A percentile compares a stretch with the other conserved stretches of the same genome.
Evolutionary conservation across 2,797 vertebrate genomes (phyloP).

Genomic region (Sitta carolinensis): DNA sequence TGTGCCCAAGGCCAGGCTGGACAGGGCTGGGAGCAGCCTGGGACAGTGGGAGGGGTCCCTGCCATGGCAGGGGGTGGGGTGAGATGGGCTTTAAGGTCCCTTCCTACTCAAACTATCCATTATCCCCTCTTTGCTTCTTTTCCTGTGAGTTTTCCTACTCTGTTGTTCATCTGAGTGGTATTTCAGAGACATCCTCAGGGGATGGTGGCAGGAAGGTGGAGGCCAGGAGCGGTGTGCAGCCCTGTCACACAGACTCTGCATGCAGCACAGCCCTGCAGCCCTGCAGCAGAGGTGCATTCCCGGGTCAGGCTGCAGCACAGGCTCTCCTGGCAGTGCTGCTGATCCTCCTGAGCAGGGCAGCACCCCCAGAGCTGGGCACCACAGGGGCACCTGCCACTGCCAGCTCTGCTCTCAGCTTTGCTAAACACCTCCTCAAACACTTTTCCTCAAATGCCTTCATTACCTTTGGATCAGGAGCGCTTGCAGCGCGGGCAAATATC

Average conservation of each 20-base stretch:
- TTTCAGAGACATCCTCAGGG: background rate
- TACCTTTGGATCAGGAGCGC: constrained; percentile 18
- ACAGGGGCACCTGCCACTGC: background rate
- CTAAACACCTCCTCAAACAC: background rate
- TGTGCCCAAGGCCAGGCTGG: background rate
- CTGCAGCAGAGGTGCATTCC: too few species aligned
- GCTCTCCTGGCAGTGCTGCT: background rate
- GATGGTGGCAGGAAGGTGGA: background rate
- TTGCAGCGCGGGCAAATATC: background rate
- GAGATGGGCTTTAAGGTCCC: background rate
- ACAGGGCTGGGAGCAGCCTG: fast-evolving
- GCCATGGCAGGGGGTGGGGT: too few species aligned
- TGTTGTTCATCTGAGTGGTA: background rate
- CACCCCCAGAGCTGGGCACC: background rate
- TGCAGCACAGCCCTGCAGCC: background rate
- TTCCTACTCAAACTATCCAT: background rate
- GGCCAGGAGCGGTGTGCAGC: background rate
- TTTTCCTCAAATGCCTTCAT: background rate
- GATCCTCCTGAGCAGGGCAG: background rate
- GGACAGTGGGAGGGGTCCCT: fast-evolving
- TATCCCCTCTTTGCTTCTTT: background rate
- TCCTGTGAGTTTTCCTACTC: background rate
- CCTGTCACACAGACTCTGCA: background rate
- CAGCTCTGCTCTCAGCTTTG: background rate
- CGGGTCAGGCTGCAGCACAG: background rate